Percentiles rank a stretch among this genome's conserved stretches.
These are phyloP conservation scores for Misgurnus mizolepis DNA, from an alignment of 2,113 vertebrate genomes.

Conservation along the genomic window DNA sequence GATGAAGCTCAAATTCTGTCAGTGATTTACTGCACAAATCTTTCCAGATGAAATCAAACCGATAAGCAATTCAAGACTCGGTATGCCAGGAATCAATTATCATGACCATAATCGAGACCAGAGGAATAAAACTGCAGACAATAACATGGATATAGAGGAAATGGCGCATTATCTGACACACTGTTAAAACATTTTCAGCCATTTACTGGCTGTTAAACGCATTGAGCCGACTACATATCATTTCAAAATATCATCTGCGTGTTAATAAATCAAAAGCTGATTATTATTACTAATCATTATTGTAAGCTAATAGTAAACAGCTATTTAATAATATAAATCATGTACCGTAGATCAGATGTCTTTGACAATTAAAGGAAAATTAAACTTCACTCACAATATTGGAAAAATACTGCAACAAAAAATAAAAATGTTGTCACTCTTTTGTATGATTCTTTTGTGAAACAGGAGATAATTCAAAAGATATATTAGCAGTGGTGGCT, in stretches of 20 bases:
- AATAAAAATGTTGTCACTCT: too few species aligned
- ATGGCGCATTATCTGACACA: constrained; percentile 19
- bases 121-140: constrained; percentile 12
- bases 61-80: constrained; percentile 36
- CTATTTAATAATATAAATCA: too few species aligned
- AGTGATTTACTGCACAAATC: constrained; percentile 30
- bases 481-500: too few species aligned
- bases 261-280: neutral
- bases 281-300: constrained; percentile 13
- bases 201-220: neutral
- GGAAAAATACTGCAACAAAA: too few species aligned
- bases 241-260: too few species aligned
- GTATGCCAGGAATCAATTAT: constrained; percentile 42
- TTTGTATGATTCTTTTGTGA: too few species aligned
- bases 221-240: too few species aligned
- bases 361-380: too few species aligned
- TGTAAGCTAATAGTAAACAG: too few species aligned
- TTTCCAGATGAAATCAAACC: constrained; percentile 45
- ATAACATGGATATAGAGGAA: neutral
- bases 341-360: too few species aligned
- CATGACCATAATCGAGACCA: constrained; percentile 39
- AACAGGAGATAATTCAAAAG: too few species aligned
- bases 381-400: too few species aligned
- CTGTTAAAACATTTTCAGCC: neutral
- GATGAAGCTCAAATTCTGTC: constrained; percentile 16